These are phyloP conservation scores for Rhinichthys klamathensis DNA, from an alignment of 2,113 vertebrate genomes.

Conservation along the genomic window DNA sequence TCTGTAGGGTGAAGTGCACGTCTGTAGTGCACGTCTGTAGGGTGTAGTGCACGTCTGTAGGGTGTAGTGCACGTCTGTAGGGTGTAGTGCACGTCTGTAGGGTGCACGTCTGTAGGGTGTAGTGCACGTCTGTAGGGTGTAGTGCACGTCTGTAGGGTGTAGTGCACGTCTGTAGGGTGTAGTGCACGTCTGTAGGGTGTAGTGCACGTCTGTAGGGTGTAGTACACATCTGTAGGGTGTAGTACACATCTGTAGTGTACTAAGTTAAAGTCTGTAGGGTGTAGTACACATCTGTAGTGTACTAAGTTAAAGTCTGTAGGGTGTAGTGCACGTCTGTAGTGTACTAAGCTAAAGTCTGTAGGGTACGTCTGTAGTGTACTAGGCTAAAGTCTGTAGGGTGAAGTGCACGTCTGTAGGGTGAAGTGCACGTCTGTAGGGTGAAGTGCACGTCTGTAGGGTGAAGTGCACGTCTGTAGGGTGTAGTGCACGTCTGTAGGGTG, in stretches of 20 bases:
- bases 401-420: not conserved
- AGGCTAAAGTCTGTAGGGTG: no score
- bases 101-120: not conserved
- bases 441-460: not conserved
- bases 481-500: not conserved
- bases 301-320: not conserved
- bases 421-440: not conserved
- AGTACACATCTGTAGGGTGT: not conserved
- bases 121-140: no score
- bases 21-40: no score
- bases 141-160: no score
- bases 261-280: no score
- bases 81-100: not conserved
- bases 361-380: no score
- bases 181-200: no score
- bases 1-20: no score
- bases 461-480: not conserved
- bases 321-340: not conserved
- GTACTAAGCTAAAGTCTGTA: no score
- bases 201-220: no score
- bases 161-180: no score
- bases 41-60: not conserved
- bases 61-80: not conserved
- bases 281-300: no score
- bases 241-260: not conserved